Evolutionary conservation across 2,797 vertebrate genomes (phyloP).

Genomic region (Mionectes olivaceus): DNA sequence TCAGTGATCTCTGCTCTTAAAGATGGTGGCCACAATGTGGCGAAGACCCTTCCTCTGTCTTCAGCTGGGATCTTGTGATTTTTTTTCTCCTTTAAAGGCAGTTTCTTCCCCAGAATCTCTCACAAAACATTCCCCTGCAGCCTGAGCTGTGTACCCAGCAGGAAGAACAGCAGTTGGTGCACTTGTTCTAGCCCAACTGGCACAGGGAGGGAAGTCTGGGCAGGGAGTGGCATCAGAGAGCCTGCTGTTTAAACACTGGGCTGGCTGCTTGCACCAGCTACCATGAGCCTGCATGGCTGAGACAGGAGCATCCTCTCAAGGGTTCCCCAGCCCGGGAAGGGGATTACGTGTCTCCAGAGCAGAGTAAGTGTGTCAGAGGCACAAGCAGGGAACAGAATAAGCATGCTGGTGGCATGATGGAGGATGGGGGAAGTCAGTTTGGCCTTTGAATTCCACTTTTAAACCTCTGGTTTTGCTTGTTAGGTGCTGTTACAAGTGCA

Average conservation of each 20-base stretch:
- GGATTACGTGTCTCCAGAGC: accelerated
- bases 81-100: background rate
- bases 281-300: accelerated
- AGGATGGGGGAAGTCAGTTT: background rate
- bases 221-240: background rate
- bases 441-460: background rate
- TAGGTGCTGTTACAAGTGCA: background rate
- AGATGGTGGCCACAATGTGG: background rate
- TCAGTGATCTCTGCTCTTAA: background rate
- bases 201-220: background rate
- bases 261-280: background rate
- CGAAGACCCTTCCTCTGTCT: background rate
- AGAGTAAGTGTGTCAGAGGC: accelerated
- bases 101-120: background rate
- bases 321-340: accelerated
- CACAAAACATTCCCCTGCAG: accelerated
- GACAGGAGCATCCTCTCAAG: accelerated
- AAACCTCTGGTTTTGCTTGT: background rate
- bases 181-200: background rate
- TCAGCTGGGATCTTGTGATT: accelerated
- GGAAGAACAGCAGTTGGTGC: accelerated
- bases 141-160: background rate
- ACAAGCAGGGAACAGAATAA: background rate
- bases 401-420: background rate
- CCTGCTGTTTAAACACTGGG: background rate